phyloP scores from a whole-genome alignment of 2,888 invertebrate species.

The Xiphydria camelus region DNA sequence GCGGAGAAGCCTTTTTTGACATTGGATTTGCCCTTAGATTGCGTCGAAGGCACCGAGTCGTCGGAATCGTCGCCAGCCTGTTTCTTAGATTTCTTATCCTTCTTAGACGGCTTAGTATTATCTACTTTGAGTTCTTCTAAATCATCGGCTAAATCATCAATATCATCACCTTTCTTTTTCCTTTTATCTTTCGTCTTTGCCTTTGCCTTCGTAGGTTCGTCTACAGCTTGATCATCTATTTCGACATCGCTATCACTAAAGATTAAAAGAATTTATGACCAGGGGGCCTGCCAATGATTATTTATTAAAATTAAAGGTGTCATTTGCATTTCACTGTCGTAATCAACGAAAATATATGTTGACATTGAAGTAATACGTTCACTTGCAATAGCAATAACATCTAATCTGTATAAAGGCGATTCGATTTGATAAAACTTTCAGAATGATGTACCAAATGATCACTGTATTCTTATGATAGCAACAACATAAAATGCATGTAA shows the following conservation, averaged over 20 bases:
- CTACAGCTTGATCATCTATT: conserved; percentile 57
- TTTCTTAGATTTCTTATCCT: conserved; percentile 58
- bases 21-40: conserved; percentile 17
- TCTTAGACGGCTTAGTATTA: conserved; percentile 47
- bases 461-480: too few relatives aligned
- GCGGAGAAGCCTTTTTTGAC: neutral
- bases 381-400: too few relatives aligned
- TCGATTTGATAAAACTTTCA: neutral
- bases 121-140: conserved; percentile 65
- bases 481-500: conserved; percentile 7
- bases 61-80: conserved; percentile 41
- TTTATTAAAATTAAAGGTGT: neutral
- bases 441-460: neutral
- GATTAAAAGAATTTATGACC: conserved; percentile 5
- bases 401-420: too few relatives aligned
- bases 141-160: conserved; percentile 59
- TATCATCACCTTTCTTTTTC: conserved; percentile 58
- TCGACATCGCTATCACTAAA: conserved; percentile 69
- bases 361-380: too few relatives aligned
- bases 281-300: too few relatives aligned
- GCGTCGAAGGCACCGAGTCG: conserved; percentile 20
- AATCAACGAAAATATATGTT: neutral
- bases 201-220: conserved; percentile 47
- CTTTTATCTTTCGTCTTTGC: conserved; percentile 58
- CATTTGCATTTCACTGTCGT: neutral